Percentiles rank a stretch among this genome's conserved stretches.
Conservation (phyloP, 2,113 vertebrate genomes). For the Rhinogobius similis region DNA sequence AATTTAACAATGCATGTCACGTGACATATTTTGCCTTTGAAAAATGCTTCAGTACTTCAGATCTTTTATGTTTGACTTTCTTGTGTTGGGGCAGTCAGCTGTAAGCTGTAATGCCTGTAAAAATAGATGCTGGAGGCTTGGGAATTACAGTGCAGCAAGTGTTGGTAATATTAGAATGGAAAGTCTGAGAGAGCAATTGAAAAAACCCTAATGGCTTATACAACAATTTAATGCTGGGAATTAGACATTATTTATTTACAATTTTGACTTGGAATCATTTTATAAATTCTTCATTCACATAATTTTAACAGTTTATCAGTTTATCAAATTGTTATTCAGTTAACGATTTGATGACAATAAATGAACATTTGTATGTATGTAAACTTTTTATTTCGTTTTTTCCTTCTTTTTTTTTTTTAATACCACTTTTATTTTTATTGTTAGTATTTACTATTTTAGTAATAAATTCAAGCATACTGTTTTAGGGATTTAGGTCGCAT, state of each 20-base stretch:
- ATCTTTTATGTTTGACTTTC: constrained; percentile 33
- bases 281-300: background rate
- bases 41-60: constrained; percentile 4
- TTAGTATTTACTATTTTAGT: background rate
- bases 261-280: background rate
- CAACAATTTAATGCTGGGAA: constrained; percentile 65
- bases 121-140: constrained; percentile 69
- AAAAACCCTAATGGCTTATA: constrained; percentile 68
- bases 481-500: background rate
- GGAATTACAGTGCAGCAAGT: constrained; percentile 69
- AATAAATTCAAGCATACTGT: background rate
- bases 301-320: background rate
- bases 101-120: constrained; percentile 59
- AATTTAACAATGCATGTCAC: background rate
- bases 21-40: background rate
- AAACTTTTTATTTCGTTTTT: background rate
- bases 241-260: constrained; percentile 49
- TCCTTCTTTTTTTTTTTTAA: background rate
- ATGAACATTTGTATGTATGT: background rate
- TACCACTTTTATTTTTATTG: too few relatives aligned
- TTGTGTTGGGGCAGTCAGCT: constrained; percentile 40
- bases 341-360: too few relatives aligned
- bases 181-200: constrained; percentile 75
- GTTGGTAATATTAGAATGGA: constrained; percentile 79
- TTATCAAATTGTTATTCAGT: too few relatives aligned